Evolutionary conservation across 2,113 vertebrate genomes (phyloP), one percentile per base, ranked within the genome.

Genomic region (Gavia stellata): DNA sequence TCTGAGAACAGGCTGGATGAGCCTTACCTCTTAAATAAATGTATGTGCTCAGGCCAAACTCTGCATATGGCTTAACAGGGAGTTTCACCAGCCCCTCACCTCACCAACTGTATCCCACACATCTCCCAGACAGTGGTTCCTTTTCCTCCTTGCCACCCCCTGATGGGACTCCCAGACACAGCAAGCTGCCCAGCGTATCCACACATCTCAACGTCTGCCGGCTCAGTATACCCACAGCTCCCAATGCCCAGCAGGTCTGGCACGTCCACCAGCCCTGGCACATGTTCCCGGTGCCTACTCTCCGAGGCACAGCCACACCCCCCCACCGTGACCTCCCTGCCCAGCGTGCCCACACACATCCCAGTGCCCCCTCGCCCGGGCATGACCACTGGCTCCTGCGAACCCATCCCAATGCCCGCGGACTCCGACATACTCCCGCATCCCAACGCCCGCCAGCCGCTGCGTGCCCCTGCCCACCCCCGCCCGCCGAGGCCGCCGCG

Each of bases 251-350:
- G 40, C 58, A 61, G 25, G 29, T 29, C 65, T 9, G 4, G 42
- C 47, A 14, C 2, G 6, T 13, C 83, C 81, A 45, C 5, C 55
- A 11, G 20, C 59, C 34, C 65, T 0, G 31, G 10, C 47, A 2
- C 21, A 3, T 1, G 0, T 4, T 34, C 55, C 40, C 4, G 0
- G 10, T 0, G 24, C 68, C 62, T 3, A 3, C 34, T 58, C 3
- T 4, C 61, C 12, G 0, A 20, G 42, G 9, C 26, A 6, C 7
- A 6, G 21, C 38, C 56, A 5, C 13, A 2, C 28, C 1, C 47
- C 4, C 5, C 28, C 29, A n/a, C 90, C 4, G 0, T 0, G 38
- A 38, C 62, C 85, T 49, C 81, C 81, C 4, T 1, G 29, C 28
- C 23, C 66, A 7, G 40, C 56, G 5, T 7, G 3, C 24, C 40